These are phyloP conservation scores for Limnodromus scolopaceus DNA, from an alignment of 2,797 vertebrate genomes.

Conservation along the genomic window DNA sequence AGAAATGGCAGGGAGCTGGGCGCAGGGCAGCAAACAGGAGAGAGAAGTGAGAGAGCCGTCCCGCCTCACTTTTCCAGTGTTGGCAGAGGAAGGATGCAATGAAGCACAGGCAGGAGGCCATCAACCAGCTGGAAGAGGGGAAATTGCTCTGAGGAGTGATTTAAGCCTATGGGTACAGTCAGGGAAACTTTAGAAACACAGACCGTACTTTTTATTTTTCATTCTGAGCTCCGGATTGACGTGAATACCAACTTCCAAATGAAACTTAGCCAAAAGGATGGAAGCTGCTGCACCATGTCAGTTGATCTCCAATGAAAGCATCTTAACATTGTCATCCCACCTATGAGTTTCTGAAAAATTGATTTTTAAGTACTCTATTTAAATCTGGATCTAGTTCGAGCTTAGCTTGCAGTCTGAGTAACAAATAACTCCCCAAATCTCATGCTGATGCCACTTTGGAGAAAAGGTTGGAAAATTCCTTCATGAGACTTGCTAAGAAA, in stretches of 20 bases:
- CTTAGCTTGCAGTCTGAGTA: neutral
- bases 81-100: neutral
- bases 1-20: neutral
- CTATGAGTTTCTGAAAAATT: neutral
- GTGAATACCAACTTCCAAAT: neutral
- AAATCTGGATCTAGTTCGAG: neutral
- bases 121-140: neutral
- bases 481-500: neutral
- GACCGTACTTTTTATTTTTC: neutral
- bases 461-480: neutral
- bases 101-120: neutral
- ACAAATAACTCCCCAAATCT: neutral
- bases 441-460: neutral
- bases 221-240: neutral
- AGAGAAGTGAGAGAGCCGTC: accelerated
- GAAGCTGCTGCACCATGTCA: neutral
- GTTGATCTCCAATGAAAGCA: neutral
- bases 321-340: neutral
- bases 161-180: neutral
- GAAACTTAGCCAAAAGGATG: neutral
- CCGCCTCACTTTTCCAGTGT: neutral
- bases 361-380: neutral
- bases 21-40: neutral
- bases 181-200: neutral
- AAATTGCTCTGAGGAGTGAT: neutral